phyloP scores from a whole-genome alignment of 2,113 vertebrate genomes.

The Tenebrosternarchus preto region DNA sequence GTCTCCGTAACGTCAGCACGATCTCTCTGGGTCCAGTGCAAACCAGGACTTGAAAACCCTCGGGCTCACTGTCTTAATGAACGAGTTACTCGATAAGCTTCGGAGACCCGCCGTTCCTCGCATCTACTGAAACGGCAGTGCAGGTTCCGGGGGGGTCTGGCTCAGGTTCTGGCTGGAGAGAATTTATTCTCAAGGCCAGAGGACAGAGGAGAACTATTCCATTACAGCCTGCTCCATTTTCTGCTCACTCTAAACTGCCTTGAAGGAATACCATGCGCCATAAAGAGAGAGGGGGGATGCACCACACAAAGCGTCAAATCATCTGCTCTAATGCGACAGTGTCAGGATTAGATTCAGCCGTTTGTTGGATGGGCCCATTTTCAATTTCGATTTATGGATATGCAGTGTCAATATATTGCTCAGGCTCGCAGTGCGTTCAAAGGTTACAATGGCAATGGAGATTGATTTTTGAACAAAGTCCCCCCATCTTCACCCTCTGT shows the following conservation, averaged over 20 bases:
- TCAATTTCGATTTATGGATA: slow-evolving; percentile 80
- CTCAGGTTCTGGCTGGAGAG: slow-evolving; percentile 41
- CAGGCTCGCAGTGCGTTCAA: slow-evolving; percentile 63
- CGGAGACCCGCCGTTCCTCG: slow-evolving; percentile 45
- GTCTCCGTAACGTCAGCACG: background rate
- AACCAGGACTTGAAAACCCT: background rate
- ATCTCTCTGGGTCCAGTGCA: background rate
- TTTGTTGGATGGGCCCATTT: slow-evolving; percentile 75
- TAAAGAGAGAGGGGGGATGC: slow-evolving; percentile 73
- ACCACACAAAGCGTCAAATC: slow-evolving; percentile 72
- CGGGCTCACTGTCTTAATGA: slow-evolving; percentile 34
- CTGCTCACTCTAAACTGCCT: slow-evolving; percentile 66
- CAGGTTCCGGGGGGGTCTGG: slow-evolving; percentile 41
- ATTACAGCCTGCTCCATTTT: slow-evolving; percentile 67
- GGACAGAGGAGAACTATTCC: slow-evolving; percentile 64
- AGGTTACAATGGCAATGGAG: slow-evolving; percentile 70
- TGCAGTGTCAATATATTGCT: slow-evolving; percentile 76
- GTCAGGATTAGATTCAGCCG: slow-evolving; percentile 74
- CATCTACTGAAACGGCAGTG: slow-evolving; percentile 51
- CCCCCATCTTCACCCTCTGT: slow-evolving; percentile 55
- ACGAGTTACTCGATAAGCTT: slow-evolving; percentile 25
- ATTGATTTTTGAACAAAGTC: slow-evolving; percentile 64
- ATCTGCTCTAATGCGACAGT: slow-evolving; percentile 73
- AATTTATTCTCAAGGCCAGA: slow-evolving; percentile 54
- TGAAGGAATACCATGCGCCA: slow-evolving; percentile 68